Evolutionary conservation across 2,888 invertebrate species (phyloP).

Genomic region (Myopa tessellatipennis): DNA sequence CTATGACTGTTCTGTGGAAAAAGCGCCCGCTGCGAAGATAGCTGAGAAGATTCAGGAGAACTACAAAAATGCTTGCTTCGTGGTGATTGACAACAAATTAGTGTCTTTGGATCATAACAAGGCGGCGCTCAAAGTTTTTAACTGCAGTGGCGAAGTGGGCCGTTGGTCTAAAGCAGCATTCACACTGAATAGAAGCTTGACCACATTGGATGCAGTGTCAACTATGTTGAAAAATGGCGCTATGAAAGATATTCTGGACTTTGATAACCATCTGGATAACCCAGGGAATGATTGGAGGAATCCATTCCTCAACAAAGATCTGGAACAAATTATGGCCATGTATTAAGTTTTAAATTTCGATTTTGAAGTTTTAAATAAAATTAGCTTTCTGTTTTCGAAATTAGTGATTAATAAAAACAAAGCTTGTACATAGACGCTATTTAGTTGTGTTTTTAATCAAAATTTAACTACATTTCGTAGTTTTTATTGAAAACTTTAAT

Average conservation of each 20-base stretch:
- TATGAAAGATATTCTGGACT: slow-evolving; percentile 87
- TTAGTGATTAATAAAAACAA: too few species aligned
- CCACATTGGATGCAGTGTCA: slow-evolving; percentile 75
- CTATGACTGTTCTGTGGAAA: slow-evolving; percentile 78
- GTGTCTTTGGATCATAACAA: slow-evolving; percentile 76
- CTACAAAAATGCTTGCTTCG: slow-evolving; percentile 77
- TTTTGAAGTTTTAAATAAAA: too few species aligned
- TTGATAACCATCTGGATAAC: slow-evolving; percentile 97
- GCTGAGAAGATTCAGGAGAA: slow-evolving; percentile 91
- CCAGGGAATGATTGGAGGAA: slow-evolving; percentile 92
- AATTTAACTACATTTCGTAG: too few species aligned
- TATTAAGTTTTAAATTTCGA: slow-evolving; percentile 54
- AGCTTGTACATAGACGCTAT: slow-evolving; percentile 38
- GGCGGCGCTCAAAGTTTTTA: slow-evolving; percentile 80
- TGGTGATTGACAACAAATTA: slow-evolving; percentile 85
- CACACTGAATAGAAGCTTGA: slow-evolving; percentile 54
- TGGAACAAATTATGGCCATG: slow-evolving; percentile 64
- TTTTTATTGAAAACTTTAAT: not conserved
- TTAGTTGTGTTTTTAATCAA: too few species aligned
- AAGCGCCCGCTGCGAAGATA: slow-evolving; percentile 75
- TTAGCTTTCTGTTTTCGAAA: too few species aligned
- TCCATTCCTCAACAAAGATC: slow-evolving; percentile 63
- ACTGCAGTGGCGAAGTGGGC: slow-evolving; percentile 73
- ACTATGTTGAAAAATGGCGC: slow-evolving; percentile 78
- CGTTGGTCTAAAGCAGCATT: slow-evolving; percentile 76